Evolutionary conservation across 2,113 vertebrate genomes (phyloP), one percentile per base, ranked within the genome.

Genomic region (Chaetura pelagica): DNA sequence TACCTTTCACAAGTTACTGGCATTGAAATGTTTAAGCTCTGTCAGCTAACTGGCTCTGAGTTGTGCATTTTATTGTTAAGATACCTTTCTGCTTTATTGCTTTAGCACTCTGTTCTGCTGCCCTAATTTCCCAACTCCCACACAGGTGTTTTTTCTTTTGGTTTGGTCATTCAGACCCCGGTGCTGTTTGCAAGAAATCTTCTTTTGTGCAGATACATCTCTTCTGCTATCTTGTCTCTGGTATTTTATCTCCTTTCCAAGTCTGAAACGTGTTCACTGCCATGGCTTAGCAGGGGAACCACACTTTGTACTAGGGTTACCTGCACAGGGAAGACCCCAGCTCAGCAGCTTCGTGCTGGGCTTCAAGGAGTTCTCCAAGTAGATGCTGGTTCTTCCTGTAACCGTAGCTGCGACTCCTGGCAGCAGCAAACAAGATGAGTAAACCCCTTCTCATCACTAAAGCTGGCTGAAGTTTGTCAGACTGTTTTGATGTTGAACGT

Each of bases 291-390:
- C 34, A 30, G 55, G 40, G 42, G 55, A 32, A 5, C 68, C 29
- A 29, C 4, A 2, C 14, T 30, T 48, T 20, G 35, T n/a, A 7
- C 49, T 19, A 3, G 35, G 18, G 8, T 19, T 46, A 5, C 62
- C 17, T 17, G 6, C 0, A 1, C 0, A 0, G 38, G 17, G 17
- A 75, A 66, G 34, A 34, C 27, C 46, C 0, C 1, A 23, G 22
- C 46, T 91, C 40, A 16, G 5, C 35, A 32, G 24, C 46, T 67
- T 59, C 1, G 0, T 38, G 3, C 9, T 5, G 38, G 29, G 59
- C 46, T 67, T 52, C 22, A 40, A 51, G 58, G 63, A 46, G 20
- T 63, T 67, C n/a, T 77, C 59, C 42, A 59, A 51, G 20, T 61
- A 7, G 17, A 4, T 80, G 49, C 52, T 81, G 34, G 34, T 75